Evolutionary conservation across 1,140 invertebrate genomes (phyloP), one percentile per base, ranked within the genome.

Genomic region (Leptinotarsa texana): DNA sequence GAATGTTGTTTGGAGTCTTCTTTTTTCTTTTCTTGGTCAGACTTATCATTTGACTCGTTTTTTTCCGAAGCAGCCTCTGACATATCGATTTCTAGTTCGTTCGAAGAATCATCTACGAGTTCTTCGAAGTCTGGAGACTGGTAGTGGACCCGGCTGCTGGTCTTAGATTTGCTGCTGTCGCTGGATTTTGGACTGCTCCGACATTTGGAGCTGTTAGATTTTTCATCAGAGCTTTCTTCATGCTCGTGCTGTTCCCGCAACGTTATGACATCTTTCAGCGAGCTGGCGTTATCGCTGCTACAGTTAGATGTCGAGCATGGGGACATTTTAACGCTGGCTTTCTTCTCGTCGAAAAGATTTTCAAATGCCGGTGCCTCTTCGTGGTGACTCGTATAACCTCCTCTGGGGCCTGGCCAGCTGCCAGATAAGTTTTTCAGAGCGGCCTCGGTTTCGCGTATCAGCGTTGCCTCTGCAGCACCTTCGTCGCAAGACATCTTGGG

Each of bases 391-490:
- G 89, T 89, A 76, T 92, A 92, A 18, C 89, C 89, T 15, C 89
- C 88, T 21, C 90, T 85, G 1, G 91, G 88, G 3, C 91, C 91
- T 1, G 91, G 89, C 93, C 93, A 95, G 81, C 90, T 93, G 4
- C 93, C 94, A 0, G 94, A 95, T 1, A 96, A 85, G 80, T 92
- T 94, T 81, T 94, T 93, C 51, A 96, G 84, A 0, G 94, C 93
- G 3, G 93, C 93, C 83, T 96, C 94, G 1, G 95, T 95, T 85
- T 96, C 95, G 63, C 93, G 87, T 72, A 96, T 95, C 8, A 94
- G 86, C 2, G 91, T 92, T 83, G 94, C 93, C 77, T 95, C 93
- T 78, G 94, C 93, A 75, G 86, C 89, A 1, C 85, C 85, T 76
- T 90, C 89, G 57, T 83, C 80, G 51, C 51, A 57, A 71, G 68